These are phyloP conservation scores for Gymnocheta viridis DNA, from an alignment of 2,888 invertebrate species.

Conservation along the genomic window DNA sequence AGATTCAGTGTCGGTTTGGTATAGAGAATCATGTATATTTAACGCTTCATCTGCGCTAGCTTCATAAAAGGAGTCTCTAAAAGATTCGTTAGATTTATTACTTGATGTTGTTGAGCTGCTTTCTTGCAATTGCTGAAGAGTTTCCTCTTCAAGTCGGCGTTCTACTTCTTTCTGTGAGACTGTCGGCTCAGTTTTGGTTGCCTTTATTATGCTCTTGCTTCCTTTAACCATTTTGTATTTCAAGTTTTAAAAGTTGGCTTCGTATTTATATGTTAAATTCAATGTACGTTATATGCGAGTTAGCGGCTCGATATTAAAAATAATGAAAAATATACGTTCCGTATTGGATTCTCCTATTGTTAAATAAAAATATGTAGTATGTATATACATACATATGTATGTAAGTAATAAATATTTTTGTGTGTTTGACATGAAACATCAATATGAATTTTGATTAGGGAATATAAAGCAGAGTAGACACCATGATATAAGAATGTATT, in stretches of 20 bases:
- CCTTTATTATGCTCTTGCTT: neutral
- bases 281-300: neutral
- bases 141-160: neutral
- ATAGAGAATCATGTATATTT: constrained; percentile 11
- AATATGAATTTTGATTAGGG: too few species aligned
- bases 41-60: neutral
- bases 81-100: neutral
- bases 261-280: neutral
- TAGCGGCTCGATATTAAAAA: neutral
- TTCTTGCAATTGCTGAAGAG: neutral
- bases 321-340: neutral
- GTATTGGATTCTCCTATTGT: neutral
- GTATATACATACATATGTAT: too few species aligned
- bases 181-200: neutral
- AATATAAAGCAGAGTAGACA: too few species aligned
- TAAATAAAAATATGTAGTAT: neutral
- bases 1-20: constrained; percentile 25
- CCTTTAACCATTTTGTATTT: constrained; percentile 7
- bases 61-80: neutral
- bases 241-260: too few species aligned
- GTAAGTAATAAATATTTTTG: neutral
- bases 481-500: too few species aligned
- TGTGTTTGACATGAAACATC: neutral
- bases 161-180: neutral
- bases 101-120: constrained; percentile 2